Conservation (phyloP, 1,140 invertebrate species). For the Hyposmocoma kahamanoa region DNA sequence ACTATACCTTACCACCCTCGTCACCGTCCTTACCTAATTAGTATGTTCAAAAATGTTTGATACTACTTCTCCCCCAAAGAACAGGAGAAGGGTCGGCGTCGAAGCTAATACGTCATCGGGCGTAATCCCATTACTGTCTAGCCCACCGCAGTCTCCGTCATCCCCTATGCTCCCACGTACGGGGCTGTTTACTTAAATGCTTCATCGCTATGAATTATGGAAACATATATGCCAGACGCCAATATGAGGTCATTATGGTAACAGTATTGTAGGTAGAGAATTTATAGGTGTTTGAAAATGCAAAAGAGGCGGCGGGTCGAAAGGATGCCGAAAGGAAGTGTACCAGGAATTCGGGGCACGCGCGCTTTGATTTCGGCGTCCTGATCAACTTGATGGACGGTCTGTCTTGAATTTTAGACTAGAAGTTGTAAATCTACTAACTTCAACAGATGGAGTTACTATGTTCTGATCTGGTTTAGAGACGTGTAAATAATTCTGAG, state of each 20-base stretch:
- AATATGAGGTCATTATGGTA: not conserved
- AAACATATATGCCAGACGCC: conserved; percentile 8
- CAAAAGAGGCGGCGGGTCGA: conserved; percentile 22
- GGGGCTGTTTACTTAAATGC: conserved; percentile 19
- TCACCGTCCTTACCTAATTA: conserved; percentile 28
- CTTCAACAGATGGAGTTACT: too few species aligned
- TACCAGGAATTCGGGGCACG: conserved; percentile 27
- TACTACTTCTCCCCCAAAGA: not conserved
- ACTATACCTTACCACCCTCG: too few species aligned
- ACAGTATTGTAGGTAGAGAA: not conserved
- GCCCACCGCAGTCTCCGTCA: not conserved
- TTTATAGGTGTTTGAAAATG: conserved; percentile 20
- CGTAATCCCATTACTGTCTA: not conserved
- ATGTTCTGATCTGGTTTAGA: too few species aligned
- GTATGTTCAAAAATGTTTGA: conserved; percentile 9
- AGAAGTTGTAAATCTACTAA: too few species aligned
- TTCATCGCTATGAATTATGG: conserved; percentile 22
- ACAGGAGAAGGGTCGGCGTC: not conserved
- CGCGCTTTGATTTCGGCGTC: conserved; percentile 40
- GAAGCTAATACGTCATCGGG: not conserved
- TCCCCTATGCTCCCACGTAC: conserved; percentile 3
- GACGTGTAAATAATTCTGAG: too few species aligned
- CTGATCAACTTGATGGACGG: conserved; percentile 31
- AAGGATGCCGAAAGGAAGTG: conserved; percentile 19
- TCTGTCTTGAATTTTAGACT: conserved; percentile 24